These are phyloP conservation scores for Semnornis frantzii DNA, from an alignment of 2,113 vertebrate genomes.

Conservation along the genomic window DNA sequence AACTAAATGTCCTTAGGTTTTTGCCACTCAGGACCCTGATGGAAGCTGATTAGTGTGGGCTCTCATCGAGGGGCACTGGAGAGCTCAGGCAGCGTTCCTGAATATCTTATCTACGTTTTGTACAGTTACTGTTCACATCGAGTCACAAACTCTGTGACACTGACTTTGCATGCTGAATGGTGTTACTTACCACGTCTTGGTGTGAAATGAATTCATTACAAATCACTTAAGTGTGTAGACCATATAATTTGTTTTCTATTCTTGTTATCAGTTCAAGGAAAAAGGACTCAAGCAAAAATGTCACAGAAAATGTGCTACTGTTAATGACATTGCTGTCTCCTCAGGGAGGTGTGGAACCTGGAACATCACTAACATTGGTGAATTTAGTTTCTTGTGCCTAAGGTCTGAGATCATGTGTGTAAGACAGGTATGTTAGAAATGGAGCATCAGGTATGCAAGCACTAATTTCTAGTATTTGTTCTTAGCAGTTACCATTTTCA, in stretches of 20 bases:
- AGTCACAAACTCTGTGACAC: background rate
- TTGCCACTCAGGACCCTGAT: background rate
- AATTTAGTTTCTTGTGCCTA: background rate
- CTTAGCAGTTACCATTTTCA: background rate
- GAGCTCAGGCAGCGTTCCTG: background rate
- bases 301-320: conserved; percentile 6
- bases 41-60: background rate
- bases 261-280: background rate
- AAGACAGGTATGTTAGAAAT: background rate
- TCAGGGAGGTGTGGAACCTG: background rate
- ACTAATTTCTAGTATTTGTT: background rate
- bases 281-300: conserved; percentile 11
- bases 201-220: conserved; percentile 57
- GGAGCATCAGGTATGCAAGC: too few species aligned
- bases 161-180: conserved; percentile 16
- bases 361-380: background rate
- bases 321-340: conserved; percentile 27
- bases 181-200: conserved; percentile 13
- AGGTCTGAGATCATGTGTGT: background rate
- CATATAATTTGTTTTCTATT: conserved; percentile 55
- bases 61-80: background rate
- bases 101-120: background rate
- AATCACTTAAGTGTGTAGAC: conserved; percentile 41
- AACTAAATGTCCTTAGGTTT: background rate
- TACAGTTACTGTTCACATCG: background rate